Evolutionary conservation across 2,797 vertebrate genomes (phyloP), one percentile per base, ranked within the genome.

Genomic region (Mallotus villosus): DNA sequence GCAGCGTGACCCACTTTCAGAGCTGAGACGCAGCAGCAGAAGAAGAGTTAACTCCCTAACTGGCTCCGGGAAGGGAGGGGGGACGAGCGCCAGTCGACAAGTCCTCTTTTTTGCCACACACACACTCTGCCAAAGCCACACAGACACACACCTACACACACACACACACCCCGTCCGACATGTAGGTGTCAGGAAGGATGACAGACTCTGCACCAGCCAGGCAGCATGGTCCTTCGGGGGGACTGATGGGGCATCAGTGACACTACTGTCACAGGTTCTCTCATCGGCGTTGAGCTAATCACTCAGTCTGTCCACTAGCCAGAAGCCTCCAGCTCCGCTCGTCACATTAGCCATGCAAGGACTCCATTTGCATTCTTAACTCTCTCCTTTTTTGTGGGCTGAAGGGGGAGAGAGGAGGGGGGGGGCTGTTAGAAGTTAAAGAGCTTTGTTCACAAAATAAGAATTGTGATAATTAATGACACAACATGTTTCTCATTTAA

Each of bases 401-500:
- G 9, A 46, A 46, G 41, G 41, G 41, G 41, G 41, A 46, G 41
- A 2, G 41, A 12, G 3, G 12, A 3, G 41, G 41, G 41, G 41
- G 19, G 24, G 9, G 24, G 73, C 69, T 71, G 59, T 27, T 68
- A 16, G 51, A 49, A 49, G 3, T 78, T 74, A 79, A 83, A 84
- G 69, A 79, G 80, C 83, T 84, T 80, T 81, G 82, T 84, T 83
- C 78, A 81, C 83, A 82, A 89, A 85, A 88, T 81, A 87, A 86
- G 85, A 86, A 84, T 81, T 79, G 77, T 82, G 85, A 88, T 90
- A 90, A 91, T 92, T 91, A 91, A 92, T 91, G 89, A 80, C 82
- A 84, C 86, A 88, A 86, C 84, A 89, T 89, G 89, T 86, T 91
- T 91, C 87, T 90, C 84, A 90, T 91, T 92, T 90, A 87, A 84